Evolutionary conservation across 2,113 vertebrate genomes (phyloP).

Genomic region (Microcebus lehilahytsara): DNA sequence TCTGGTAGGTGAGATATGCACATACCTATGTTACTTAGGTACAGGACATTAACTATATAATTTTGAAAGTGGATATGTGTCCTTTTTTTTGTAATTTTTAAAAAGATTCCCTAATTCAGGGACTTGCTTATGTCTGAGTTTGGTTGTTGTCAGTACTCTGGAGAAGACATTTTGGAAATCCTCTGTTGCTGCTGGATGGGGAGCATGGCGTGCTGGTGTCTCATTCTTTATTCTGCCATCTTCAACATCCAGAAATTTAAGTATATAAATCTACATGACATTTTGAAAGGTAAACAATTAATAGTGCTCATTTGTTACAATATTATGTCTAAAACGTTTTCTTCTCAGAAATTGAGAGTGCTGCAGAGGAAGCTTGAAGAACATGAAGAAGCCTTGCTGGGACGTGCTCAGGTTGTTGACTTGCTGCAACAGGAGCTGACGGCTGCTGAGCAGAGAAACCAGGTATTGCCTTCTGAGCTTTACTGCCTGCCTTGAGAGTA

Average conservation of each 20-base stretch:
- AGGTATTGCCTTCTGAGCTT: constrained; percentile 81
- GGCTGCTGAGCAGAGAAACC: constrained; percentile 89
- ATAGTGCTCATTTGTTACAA: not conserved
- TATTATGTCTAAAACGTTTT: constrained; percentile 20
- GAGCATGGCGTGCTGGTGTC: constrained; percentile 50
- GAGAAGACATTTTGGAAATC: constrained; percentile 4
- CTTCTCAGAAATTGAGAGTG: constrained; percentile 83
- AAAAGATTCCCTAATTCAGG: constrained; percentile 5
- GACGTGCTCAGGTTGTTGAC: constrained; percentile 89
- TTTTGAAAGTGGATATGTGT: not conserved
- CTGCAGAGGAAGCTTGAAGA: constrained; percentile 90
- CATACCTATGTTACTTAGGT: constrained; percentile 35
- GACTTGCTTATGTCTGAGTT: not conserved
- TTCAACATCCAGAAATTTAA: not conserved
- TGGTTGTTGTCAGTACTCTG: constrained; percentile 13
- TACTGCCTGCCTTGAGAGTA: not conserved
- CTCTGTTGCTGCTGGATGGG: constrained; percentile 28
- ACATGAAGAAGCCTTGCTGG: constrained; percentile 87
- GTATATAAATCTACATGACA: not conserved
- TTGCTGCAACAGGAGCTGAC: constrained; percentile 92
- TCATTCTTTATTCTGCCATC: not conserved
- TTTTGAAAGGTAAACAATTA: constrained; percentile 32
- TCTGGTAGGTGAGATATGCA: constrained; percentile 3
- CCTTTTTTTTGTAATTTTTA: constrained; percentile 12
- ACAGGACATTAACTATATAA: not conserved